A percentile compares a stretch with the other conserved stretches of the same genome.
Conservation (phyloP, 2,888 invertebrate species). For the Steinernema carpocapsae region DNA sequence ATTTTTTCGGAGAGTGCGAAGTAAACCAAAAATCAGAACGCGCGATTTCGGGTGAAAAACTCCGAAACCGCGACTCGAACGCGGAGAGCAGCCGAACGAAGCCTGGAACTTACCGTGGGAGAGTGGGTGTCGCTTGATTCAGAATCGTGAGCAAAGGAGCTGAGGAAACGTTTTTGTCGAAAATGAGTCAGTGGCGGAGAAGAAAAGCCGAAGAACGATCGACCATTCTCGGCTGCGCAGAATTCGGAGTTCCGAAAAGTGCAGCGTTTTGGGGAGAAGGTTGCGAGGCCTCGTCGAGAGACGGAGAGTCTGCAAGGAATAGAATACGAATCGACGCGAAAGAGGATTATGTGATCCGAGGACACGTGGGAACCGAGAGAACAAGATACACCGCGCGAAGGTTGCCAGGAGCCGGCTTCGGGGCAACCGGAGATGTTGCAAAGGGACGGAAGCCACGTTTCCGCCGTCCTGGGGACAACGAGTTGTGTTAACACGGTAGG, state of each 20-base stretch:
- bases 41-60: conserved; percentile 17
- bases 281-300: conserved; percentile 1
- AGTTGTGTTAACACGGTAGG: conserved; percentile 19
- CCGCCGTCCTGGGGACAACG: not conserved
- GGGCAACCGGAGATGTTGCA: not conserved
- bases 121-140: not conserved
- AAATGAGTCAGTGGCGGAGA: conserved; percentile 18
- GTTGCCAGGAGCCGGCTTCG: not conserved
- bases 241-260: conserved; percentile 22
- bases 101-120: conserved; percentile 19
- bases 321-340: not conserved
- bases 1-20: not conserved
- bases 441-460: not conserved
- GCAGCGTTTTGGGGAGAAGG: not conserved
- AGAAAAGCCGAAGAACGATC: conserved; percentile 26
- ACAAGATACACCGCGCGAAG: not conserved
- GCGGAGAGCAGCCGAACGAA: not conserved
- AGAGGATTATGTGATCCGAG: not conserved
- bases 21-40: conserved; percentile 23
- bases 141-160: not conserved
- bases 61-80: not conserved
- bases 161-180: not conserved
- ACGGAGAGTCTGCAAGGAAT: conserved; percentile 17
- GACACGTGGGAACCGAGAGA: conserved; percentile 5
- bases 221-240: conserved; percentile 28